A percentile compares a stretch with the other conserved stretches of the same genome.
phyloP scores from a whole-genome alignment of 2,888 invertebrate genomes.

The Ctenicera cuprea region DNA sequence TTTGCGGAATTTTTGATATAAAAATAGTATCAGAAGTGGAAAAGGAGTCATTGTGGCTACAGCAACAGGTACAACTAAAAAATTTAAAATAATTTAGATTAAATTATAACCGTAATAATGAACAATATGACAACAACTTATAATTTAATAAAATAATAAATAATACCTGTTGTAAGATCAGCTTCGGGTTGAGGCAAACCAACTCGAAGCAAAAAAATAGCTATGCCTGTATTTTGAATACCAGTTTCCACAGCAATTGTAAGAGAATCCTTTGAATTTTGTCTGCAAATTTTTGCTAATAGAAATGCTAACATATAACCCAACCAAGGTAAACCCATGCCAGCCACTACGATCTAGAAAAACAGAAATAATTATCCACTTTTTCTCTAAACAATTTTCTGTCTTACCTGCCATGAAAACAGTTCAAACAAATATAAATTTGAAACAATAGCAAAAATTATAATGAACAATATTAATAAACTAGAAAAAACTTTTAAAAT shows the following conservation, averaged over 20 bases:
- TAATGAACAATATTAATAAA: constrained; percentile 86
- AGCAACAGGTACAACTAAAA: constrained; percentile 89
- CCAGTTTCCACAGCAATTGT: constrained; percentile 96
- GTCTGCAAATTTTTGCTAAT: constrained; percentile 77
- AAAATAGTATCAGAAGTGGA: constrained; percentile 76
- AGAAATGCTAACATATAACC: constrained; percentile 85
- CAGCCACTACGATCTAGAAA: constrained; percentile 84
- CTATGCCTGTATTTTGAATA: constrained; percentile 94
- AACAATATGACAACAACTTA: no score
- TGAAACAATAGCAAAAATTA: constrained; percentile 91
- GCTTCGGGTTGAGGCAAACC: constrained; percentile 90
- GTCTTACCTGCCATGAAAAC: constrained; percentile 88
- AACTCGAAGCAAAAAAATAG: constrained; percentile 90
- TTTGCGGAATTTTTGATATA: constrained; percentile 33
- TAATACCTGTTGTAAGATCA: constrained; percentile 88
- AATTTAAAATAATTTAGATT: constrained; percentile 49
- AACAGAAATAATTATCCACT: background rate
- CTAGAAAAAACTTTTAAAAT: constrained; percentile 91
- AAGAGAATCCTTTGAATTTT: constrained; percentile 81
- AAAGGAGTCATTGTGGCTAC: constrained; percentile 96
- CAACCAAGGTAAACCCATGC: constrained; percentile 87
- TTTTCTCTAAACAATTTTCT: background rate
- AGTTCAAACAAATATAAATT: constrained; percentile 92
- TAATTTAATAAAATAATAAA: no score
- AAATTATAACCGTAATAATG: no score